Evolutionary conservation across 2,797 vertebrate genomes (phyloP).

Genomic region (Lycodopsis pacificus): DNA sequence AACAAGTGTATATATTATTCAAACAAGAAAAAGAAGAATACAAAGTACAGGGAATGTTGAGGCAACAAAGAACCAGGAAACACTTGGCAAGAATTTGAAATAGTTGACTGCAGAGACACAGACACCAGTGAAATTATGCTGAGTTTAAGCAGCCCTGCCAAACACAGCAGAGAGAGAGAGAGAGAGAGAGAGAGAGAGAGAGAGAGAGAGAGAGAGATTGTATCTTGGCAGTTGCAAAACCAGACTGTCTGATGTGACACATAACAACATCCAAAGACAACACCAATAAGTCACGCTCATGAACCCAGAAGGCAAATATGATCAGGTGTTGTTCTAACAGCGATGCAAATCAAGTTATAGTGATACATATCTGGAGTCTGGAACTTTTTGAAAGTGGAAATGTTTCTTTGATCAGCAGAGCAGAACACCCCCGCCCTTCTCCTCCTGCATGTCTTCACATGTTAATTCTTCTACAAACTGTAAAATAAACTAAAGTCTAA

Average conservation of each 20-base stretch:
- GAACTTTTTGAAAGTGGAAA: conserved; percentile 15
- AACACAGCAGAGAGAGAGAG: not conserved
- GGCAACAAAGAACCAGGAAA: conserved; percentile 1
- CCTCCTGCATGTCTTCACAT: not conserved
- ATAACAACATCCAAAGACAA: conserved; percentile 66
- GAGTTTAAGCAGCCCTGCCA: not conserved
- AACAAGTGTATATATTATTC: conserved; percentile 67
- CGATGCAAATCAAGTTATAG: conserved; percentile 70
- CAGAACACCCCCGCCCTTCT: not conserved
- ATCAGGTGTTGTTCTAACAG: conserved; percentile 65
- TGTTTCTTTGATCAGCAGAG: conserved; percentile 11
- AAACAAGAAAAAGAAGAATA: conserved; percentile 55
- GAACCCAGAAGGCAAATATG: conserved; percentile 66
- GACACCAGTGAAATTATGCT: not conserved
- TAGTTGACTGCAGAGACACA: not conserved
- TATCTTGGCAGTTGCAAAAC: conserved; percentile 67
- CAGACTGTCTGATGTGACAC: conserved; percentile 58
- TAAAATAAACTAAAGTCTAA: conserved; percentile 7
- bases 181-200: too few species aligned
- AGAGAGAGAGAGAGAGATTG: conserved; percentile 35
- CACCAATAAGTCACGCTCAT: conserved; percentile 64
- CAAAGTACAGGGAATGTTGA: conserved; percentile 20
- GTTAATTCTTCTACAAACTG: conserved; percentile 3
- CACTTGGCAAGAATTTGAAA: conserved; percentile 8
- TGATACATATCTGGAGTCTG: conserved; percentile 57